Percentiles rank a stretch among this genome's conserved stretches.
Conservation (phyloP, 2,888 invertebrate species). For the Erannis defoliaria region DNA sequence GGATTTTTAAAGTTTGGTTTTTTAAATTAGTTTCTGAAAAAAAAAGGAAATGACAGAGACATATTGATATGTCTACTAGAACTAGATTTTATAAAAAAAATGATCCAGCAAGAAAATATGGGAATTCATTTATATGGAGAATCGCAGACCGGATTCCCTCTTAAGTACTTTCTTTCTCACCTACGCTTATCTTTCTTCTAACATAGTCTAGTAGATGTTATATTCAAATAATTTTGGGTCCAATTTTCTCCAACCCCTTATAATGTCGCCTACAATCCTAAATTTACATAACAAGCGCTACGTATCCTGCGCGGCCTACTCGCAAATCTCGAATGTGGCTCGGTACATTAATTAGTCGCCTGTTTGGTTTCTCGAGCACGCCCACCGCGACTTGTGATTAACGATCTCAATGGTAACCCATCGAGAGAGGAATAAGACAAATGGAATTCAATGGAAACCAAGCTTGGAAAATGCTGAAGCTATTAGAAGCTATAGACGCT, state of each 20-base stretch:
- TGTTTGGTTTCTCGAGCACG: slow-evolving; percentile 25
- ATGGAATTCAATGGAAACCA: slow-evolving; percentile 17
- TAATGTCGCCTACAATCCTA: slow-evolving; percentile 2
- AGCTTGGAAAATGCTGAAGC: no score
- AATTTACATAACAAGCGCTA: slow-evolving; percentile 15
- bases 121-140: no score
- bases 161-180: no score
- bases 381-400: slow-evolving; percentile 23
- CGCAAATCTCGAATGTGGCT: slow-evolving; percentile 18
- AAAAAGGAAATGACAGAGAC: no score
- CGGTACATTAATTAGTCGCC: slow-evolving; percentile 22
- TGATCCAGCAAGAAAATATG: no score
- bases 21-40: no score
- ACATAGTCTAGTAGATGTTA: neutral
- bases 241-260: neutral
- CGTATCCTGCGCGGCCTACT: slow-evolving; percentile 9
- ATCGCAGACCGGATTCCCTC: no score
- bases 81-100: no score
- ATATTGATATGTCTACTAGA: no score
- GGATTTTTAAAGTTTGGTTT: no score
- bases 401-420: slow-evolving; percentile 18
- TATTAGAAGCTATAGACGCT: slow-evolving; percentile 36
- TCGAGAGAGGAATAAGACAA: slow-evolving; percentile 19
- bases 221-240: slow-evolving; percentile 1
- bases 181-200: neutral